phyloP scores from a whole-genome alignment of 2,797 vertebrate genomes.

The Phrynocephalus forsythii region DNA sequence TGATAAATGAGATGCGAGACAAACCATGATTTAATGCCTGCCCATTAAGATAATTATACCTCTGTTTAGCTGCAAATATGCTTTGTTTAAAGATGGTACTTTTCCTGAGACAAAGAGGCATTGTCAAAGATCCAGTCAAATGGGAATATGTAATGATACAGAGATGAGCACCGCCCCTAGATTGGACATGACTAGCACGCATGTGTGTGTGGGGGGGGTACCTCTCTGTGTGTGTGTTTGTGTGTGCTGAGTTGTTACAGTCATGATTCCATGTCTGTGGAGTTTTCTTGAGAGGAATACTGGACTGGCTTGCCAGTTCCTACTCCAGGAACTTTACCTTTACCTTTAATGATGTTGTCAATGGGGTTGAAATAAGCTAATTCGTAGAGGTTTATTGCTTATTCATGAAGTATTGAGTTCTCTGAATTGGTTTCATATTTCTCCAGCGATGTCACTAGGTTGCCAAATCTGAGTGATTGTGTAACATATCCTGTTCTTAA shows the following conservation, averaged over 20 bases:
- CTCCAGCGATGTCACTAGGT: background rate
- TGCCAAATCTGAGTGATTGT: background rate
- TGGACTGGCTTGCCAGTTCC: too few species aligned
- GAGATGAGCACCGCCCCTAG: too few species aligned
- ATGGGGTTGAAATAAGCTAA: background rate
- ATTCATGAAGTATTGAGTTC: background rate
- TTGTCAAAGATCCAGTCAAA: background rate
- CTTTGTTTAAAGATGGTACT: constrained; percentile 28
- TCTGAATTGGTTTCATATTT: background rate
- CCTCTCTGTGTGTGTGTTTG: too few species aligned
- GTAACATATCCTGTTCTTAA: background rate
- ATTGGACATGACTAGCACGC: too few species aligned
- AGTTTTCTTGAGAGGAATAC: too few species aligned
- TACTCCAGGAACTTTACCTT: too few species aligned
- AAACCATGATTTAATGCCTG: constrained; percentile 40
- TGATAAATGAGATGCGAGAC: constrained; percentile 69
- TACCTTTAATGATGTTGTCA: background rate
- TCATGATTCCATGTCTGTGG: too few species aligned
- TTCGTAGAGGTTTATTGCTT: background rate
- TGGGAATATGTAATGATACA: background rate
- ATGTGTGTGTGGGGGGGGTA: too few species aligned
- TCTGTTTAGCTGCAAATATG: constrained; percentile 48
- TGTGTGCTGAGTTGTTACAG: too few species aligned
- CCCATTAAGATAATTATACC: constrained; percentile 56
- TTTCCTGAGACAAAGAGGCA: background rate